phyloP scores from a whole-genome alignment of 2,888 invertebrate species.

The Sacculina carcini region DNA sequence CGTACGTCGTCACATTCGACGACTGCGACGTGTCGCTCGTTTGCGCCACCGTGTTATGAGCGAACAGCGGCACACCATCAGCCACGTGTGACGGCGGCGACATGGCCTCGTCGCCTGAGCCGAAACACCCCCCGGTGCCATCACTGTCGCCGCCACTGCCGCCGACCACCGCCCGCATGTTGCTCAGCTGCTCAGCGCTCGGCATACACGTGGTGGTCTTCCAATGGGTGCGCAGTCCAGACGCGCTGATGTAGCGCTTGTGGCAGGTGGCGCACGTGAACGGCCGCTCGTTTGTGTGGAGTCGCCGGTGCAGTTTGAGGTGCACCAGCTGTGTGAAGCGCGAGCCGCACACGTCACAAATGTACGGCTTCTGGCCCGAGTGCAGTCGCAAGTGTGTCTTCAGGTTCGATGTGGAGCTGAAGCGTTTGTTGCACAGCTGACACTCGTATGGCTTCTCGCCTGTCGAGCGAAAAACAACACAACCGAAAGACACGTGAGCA shows the following conservation, averaged over 20 bases:
- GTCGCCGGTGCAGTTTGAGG: conserved; percentile 50
- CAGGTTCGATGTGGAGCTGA: conserved; percentile 88
- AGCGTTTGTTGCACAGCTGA: conserved; percentile 88
- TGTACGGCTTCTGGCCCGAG: conserved; percentile 81
- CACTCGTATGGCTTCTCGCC: conserved; percentile 88
- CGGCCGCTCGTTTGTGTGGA: conserved; percentile 91
- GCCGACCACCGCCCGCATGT: too few species aligned
- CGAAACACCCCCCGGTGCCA: too few species aligned
- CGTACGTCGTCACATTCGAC: too few species aligned
- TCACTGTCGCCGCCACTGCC: too few species aligned
- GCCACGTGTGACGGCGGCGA: too few species aligned
- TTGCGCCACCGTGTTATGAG: too few species aligned
- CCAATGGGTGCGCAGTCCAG: conserved; percentile 19
- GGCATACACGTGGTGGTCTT: neutral
- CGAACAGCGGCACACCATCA: too few species aligned
- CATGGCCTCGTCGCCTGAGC: too few species aligned
- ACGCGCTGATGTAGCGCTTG: conserved; percentile 90
- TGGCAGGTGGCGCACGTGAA: conserved; percentile 91
- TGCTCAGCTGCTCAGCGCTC: too few species aligned
- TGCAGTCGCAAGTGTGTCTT: conserved; percentile 92
- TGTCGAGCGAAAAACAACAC: neutral
- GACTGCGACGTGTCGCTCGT: too few species aligned
- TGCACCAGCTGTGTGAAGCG: conserved; percentile 98
- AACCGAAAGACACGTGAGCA: too few species aligned
- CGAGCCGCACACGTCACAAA: conserved; percentile 85